phyloP scores from a whole-genome alignment of 2,113 vertebrate genomes.

The Jaculus jaculus region DNA sequence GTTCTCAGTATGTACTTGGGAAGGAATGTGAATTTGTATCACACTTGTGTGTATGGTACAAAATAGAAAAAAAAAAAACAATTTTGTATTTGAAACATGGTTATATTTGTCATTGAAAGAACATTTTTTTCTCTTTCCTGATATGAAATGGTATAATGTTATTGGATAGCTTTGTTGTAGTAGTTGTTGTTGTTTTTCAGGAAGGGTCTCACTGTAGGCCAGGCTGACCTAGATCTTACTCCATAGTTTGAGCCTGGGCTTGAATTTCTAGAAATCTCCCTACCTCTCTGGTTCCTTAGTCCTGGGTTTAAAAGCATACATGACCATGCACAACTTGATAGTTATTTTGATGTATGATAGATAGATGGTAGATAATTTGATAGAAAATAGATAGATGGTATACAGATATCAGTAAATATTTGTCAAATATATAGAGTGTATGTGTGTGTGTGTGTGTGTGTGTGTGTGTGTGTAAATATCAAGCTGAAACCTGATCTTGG shows the following conservation, averaged over 20 bases:
- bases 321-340: no score
- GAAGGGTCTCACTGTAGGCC: no score
- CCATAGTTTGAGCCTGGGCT: no score
- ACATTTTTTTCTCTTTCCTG: not conserved
- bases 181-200: no score
- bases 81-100: not conserved
- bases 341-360: not conserved
- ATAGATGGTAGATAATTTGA: not conserved
- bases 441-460: no score
- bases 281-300: no score
- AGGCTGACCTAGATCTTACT: no score
- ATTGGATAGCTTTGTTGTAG: not conserved
- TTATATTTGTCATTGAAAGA: not conserved
- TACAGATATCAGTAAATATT: not conserved
- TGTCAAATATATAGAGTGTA: no score
- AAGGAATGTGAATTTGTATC: not conserved
- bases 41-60: not conserved
- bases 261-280: no score
- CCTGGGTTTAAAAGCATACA: no score
- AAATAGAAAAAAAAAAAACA: not conserved
- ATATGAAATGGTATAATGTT: not conserved
- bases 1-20: not conserved
- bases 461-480: not conserved
- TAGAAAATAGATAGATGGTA: not conserved
- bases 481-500: not conserved